Percentiles rank a stretch among this genome's conserved stretches.
Conservation (phyloP, 92 coral and sea anemone genomes). For the Desmophyllum pertusum region DNA sequence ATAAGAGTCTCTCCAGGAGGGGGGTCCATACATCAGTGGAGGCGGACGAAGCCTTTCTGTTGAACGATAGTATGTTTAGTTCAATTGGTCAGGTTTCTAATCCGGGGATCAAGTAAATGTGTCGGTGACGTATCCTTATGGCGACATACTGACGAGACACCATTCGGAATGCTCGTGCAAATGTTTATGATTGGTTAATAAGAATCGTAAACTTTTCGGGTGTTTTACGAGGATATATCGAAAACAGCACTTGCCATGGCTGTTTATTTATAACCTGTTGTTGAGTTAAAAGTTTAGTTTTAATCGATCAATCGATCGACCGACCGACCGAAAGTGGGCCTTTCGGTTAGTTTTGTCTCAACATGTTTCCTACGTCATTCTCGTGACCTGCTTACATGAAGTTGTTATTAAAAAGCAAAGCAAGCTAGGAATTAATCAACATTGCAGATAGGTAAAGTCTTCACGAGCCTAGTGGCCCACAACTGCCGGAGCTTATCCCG, state of each 20-base stretch:
- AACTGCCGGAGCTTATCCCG: too few relatives aligned
- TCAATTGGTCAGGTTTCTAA: not conserved
- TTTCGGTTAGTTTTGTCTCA: too few relatives aligned
- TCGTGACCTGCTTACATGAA: not conserved
- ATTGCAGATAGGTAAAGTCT: not conserved
- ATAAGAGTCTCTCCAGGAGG: conserved; percentile 22
- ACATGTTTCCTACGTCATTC: not conserved
- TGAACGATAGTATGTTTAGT: conserved; percentile 32
- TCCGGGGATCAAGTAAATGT: not conserved
- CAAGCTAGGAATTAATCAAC: too few relatives aligned
- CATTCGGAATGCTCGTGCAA: not conserved
- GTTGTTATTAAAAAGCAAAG: not conserved
- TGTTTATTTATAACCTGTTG: too few relatives aligned
- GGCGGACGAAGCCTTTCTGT: conserved; percentile 39
- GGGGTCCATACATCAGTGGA: conserved; percentile 35
- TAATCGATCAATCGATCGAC: too few relatives aligned
- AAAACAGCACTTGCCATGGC: not conserved
- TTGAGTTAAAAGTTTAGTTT: too few relatives aligned
- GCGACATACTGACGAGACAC: not conserved
- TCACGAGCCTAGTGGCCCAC: too few relatives aligned
- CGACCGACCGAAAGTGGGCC: too few relatives aligned
- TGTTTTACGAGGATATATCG: not conserved
- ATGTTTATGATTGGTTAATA: not conserved
- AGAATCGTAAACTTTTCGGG: not conserved
- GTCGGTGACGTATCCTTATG: not conserved